A percentile compares a stretch with the other conserved stretches of the same genome.
phyloP scores from a whole-genome alignment of 1,140 invertebrate species.

The Pachypeltis micranthus region DNA sequence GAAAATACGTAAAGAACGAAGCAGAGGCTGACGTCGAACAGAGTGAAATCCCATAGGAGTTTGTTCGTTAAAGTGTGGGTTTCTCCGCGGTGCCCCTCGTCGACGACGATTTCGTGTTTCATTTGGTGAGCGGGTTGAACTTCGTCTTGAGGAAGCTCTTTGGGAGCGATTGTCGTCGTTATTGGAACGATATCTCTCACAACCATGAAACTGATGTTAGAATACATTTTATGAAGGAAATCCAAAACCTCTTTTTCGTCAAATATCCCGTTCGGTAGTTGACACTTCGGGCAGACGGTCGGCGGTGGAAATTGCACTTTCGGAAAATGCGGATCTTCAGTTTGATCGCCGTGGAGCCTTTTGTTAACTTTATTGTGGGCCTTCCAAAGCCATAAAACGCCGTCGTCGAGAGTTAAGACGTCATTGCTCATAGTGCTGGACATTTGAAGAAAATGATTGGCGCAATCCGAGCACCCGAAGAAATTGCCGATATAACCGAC shows the following conservation, averaged over 20 bases:
- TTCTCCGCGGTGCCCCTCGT: constrained; percentile 17
- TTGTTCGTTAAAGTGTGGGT: constrained; percentile 31
- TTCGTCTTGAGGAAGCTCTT: constrained; percentile 1
- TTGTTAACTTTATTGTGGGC: constrained; percentile 90
- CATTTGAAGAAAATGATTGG: constrained; percentile 75
- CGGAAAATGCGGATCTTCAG: constrained; percentile 80
- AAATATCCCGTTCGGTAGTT: constrained; percentile 46
- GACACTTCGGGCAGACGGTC: constrained; percentile 57
- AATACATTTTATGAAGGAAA: constrained; percentile 68
- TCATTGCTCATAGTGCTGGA: constrained; percentile 53
- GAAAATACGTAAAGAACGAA: constrained; percentile 58
- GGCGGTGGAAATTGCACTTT: constrained; percentile 82
- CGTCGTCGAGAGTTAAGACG: constrained; percentile 55
- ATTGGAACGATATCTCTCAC: constrained; percentile 5
- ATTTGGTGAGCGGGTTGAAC: constrained; percentile 24
- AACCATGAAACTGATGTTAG: constrained; percentile 28
- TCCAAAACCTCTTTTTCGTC: constrained; percentile 53
- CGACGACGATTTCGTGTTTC: constrained; percentile 22
- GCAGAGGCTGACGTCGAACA: constrained; percentile 62
- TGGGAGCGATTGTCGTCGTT: not conserved
- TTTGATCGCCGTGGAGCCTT: constrained; percentile 67
- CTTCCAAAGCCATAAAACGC: constrained; percentile 86
- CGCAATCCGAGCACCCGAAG: constrained; percentile 87
- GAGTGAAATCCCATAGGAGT: constrained; percentile 42
- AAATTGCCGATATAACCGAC: constrained; percentile 82